Evolutionary conservation across 2,888 invertebrate genomes (phyloP).

Genomic region (Scaptomyza cyrtandrae): DNA sequence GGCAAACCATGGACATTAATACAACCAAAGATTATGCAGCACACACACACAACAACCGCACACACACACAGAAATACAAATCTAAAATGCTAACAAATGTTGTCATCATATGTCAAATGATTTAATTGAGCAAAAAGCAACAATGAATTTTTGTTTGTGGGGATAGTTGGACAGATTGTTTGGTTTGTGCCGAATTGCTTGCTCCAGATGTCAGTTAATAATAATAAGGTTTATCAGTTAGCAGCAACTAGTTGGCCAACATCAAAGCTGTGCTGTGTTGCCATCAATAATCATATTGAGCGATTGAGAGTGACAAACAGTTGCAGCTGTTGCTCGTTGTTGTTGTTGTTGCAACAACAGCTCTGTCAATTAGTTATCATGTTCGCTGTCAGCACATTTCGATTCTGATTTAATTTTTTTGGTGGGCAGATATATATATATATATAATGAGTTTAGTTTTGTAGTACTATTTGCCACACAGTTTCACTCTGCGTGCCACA

Average conservation of each 20-base stretch:
- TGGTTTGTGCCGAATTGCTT: slow-evolving; percentile 27
- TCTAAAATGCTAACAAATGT: slow-evolving; percentile 1
- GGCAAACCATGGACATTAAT: too few relatives aligned
- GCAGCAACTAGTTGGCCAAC: background rate
- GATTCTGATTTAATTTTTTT: slow-evolving; percentile 70
- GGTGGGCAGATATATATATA: background rate
- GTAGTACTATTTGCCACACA: slow-evolving; percentile 10
- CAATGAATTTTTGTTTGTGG: slow-evolving; percentile 32
- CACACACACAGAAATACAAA: background rate
- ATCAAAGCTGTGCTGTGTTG: slow-evolving; percentile 3
- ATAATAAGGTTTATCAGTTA: slow-evolving; percentile 40
- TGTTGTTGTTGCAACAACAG: slow-evolving; percentile 42
- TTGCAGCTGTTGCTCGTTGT: slow-evolving; percentile 46
- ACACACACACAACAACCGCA: too few relatives aligned
- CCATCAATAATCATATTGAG: slow-evolving; percentile 50
- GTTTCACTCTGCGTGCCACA: slow-evolving; percentile 5
- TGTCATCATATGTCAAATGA: slow-evolving; percentile 13
- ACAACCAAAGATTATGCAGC: too few relatives aligned
- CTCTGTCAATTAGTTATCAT: slow-evolving; percentile 77
- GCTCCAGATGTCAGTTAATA: slow-evolving; percentile 33
- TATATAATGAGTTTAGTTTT: slow-evolving; percentile 4
- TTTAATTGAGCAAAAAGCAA: slow-evolving; percentile 37
- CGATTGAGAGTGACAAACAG: slow-evolving; percentile 47
- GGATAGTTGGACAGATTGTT: slow-evolving; percentile 37
- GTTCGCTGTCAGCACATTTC: slow-evolving; percentile 67